These are phyloP conservation scores for Chaetops frenatus DNA, from an alignment of 2,113 vertebrate genomes.

Conservation along the genomic window DNA sequence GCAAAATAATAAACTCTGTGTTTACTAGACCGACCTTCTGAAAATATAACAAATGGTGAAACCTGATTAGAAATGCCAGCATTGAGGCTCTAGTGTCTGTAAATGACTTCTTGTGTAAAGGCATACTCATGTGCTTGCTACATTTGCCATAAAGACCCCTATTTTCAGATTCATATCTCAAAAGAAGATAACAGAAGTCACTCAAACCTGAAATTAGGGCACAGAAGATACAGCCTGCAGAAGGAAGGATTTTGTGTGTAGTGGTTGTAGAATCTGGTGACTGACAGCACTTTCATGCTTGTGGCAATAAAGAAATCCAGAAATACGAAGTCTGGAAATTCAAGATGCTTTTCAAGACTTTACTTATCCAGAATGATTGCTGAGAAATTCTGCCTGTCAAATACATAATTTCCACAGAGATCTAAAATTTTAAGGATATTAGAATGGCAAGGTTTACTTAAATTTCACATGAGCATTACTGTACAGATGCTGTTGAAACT, in stretches of 20 bases:
- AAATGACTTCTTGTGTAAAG: neutral
- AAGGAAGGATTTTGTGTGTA: neutral
- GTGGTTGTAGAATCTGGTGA: neutral
- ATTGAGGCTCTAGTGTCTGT: neutral
- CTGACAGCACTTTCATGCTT: neutral
- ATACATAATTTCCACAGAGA: neutral
- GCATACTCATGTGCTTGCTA: neutral
- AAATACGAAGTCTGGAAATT: neutral
- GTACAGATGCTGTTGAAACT: neutral
- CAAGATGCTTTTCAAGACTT: neutral
- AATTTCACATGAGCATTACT: neutral
- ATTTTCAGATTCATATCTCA: neutral
- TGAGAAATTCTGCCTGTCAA: neutral
- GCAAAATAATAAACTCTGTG: neutral
- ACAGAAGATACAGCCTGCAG: neutral
- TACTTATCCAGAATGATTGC: neutral
- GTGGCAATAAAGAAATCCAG: neutral
- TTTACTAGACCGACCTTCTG: neutral
- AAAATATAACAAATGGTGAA: neutral
- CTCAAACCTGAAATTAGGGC: neutral
- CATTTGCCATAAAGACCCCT: neutral
- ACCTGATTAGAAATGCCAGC: neutral
- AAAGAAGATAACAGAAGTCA: neutral
- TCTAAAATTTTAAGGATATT: neutral
- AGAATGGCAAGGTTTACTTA: neutral